Conservation (phyloP, 1,140 invertebrate genomes). For the Scaptomyza graminum region DNA sequence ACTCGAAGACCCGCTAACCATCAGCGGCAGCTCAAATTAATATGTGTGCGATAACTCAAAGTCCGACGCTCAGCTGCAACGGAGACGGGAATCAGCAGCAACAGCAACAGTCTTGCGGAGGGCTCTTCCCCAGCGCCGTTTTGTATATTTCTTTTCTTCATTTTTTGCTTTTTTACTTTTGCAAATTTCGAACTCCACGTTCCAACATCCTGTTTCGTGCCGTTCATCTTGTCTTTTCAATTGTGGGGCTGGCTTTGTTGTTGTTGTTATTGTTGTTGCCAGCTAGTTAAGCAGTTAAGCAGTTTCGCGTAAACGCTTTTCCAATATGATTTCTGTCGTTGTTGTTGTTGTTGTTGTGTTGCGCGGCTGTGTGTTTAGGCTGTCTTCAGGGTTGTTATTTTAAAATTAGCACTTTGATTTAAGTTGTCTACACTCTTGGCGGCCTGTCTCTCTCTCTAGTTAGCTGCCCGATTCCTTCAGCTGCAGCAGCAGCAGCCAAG, state of each 20-base stretch:
- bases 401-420: slow-evolving; percentile 82
- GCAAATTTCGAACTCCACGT: slow-evolving; percentile 77
- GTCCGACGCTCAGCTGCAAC: slow-evolving; percentile 40
- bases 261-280: slow-evolving; percentile 61
- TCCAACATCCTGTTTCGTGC: slow-evolving; percentile 80
- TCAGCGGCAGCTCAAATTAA: slow-evolving; percentile 81
- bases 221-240: slow-evolving; percentile 80
- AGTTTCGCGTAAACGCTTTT: slow-evolving; percentile 80
- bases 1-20: slow-evolving; percentile 48
- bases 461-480: slow-evolving; percentile 41
- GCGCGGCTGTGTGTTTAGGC: slow-evolving; percentile 77
- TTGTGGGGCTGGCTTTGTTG: slow-evolving; percentile 59
- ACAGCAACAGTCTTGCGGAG: not conserved
- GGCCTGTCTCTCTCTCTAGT: slow-evolving; percentile 68
- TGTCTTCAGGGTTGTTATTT: slow-evolving; percentile 80
- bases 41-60: slow-evolving; percentile 79
- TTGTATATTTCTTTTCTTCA: slow-evolving; percentile 8
- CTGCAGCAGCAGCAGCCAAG: slow-evolving; percentile 51
- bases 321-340: slow-evolving; percentile 63
- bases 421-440: slow-evolving; percentile 80
- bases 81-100: slow-evolving; percentile 14
- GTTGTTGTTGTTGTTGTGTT: slow-evolving; percentile 36
- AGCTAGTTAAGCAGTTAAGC: slow-evolving; percentile 81
- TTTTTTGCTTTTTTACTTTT: slow-evolving; percentile 30
- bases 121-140: slow-evolving; percentile 37